Percentiles rank a stretch among this genome's conserved stretches.
These are phyloP conservation scores for Leucophenga maculata DNA, from an alignment of 2,888 invertebrate genomes.

Conservation along the genomic window DNA sequence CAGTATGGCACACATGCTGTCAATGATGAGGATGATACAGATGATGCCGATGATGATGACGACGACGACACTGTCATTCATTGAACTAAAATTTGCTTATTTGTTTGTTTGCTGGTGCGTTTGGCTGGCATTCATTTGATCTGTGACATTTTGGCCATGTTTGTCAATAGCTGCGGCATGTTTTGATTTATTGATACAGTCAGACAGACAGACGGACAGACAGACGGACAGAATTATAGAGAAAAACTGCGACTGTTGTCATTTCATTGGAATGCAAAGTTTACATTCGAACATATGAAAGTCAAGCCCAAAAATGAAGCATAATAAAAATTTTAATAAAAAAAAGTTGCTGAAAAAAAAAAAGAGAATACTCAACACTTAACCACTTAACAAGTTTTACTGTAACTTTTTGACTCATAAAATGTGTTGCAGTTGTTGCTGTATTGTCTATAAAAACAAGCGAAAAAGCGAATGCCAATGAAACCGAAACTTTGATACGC, in stretches of 20 bases:
- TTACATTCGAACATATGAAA: background rate
- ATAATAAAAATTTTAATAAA: background rate
- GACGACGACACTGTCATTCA: background rate
- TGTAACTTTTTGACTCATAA: constrained; percentile 42
- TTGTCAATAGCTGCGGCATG: background rate
- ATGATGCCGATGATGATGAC: background rate
- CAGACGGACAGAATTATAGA: constrained; percentile 33
- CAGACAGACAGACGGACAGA: constrained; percentile 32
- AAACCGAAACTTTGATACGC: background rate
- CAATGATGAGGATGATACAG: too few species aligned
- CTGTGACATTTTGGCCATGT: constrained; percentile 10
- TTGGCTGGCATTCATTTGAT: background rate
- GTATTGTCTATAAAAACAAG: too few species aligned
- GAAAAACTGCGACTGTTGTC: constrained; percentile 41
- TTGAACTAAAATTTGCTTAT: background rate
- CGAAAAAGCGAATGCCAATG: too few species aligned
- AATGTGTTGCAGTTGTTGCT: background rate
- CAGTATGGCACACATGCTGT: too few species aligned
- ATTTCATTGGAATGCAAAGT: background rate
- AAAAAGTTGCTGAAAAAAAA: background rate
- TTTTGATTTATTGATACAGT: constrained; percentile 34
- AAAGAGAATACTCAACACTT: constrained; percentile 20
- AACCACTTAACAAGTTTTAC: constrained; percentile 55
- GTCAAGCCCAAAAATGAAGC: background rate
- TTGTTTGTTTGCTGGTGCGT: constrained; percentile 6